Conservation (phyloP, 2,888 invertebrate species). For the Icerya purchasi region DNA sequence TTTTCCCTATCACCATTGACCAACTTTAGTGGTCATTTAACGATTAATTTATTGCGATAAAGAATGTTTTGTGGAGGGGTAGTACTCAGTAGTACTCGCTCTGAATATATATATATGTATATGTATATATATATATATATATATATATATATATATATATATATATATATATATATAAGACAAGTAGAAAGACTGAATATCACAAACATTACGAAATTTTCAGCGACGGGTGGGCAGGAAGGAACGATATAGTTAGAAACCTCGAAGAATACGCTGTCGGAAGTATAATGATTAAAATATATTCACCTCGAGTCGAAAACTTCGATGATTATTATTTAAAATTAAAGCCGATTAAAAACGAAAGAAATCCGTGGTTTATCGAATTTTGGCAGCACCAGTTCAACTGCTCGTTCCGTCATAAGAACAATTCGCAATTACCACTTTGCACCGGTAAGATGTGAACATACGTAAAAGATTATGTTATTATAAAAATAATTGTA, state of each 20-base stretch:
- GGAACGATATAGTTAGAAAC: slow-evolving; percentile 46
- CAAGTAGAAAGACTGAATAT: no score
- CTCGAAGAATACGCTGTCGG: slow-evolving; percentile 42
- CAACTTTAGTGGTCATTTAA: no score
- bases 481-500: background rate
- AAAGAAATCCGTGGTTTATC: slow-evolving; percentile 47
- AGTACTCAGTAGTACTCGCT: no score
- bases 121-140: no score
- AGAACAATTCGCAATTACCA: background rate
- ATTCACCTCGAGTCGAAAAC: slow-evolving; percentile 41
- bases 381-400: slow-evolving; percentile 59
- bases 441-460: slow-evolving; percentile 13
- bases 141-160: no score
- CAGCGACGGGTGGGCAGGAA: slow-evolving; percentile 57
- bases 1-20: no score
- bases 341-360: slow-evolving; percentile 39
- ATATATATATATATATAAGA: no score
- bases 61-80: no score
- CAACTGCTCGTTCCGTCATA: slow-evolving; percentile 31
- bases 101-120: no score
- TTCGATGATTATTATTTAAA: slow-evolving; percentile 46
- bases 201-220: no score
- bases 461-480: background rate
- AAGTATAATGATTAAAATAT: slow-evolving; percentile 49
- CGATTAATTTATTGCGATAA: no score